These are phyloP conservation scores for Butastur rufipennis DNA, from an alignment of 2,113 vertebrate species.

Conservation along the genomic window DNA sequence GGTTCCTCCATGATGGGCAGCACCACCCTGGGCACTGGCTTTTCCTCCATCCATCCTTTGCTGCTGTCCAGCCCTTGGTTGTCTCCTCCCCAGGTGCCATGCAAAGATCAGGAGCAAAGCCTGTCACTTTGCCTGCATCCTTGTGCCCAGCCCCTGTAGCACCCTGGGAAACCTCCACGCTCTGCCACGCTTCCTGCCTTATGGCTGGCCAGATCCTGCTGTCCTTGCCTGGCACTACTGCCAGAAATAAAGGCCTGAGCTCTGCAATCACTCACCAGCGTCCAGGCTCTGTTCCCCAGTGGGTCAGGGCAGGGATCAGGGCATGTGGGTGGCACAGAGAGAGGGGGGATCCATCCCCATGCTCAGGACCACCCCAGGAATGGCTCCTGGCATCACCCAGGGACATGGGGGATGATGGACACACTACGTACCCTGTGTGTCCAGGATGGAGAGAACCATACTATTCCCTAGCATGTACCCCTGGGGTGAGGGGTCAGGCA, in stretches of 20 bases:
- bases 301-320: neutral
- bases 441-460: neutral
- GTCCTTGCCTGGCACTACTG: accelerated
- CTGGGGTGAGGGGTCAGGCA: neutral
- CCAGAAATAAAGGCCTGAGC: constrained; percentile 42
- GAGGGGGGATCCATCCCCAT: accelerated
- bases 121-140: neutral
- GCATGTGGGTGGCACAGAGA: neutral
- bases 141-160: neutral
- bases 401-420: neutral
- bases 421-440: accelerated
- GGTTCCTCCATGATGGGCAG: neutral
- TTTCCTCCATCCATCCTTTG: neutral
- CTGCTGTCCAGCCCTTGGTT: neutral
- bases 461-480: neutral
- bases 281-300: neutral
- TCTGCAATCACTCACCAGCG: neutral
- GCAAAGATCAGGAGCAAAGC: neutral
- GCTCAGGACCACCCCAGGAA: neutral
- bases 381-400: neutral
- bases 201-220: neutral
- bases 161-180: neutral
- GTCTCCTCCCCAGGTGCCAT: neutral
- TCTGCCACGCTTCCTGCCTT: neutral
- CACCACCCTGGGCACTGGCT: neutral